Conservation (phyloP, 2,888 invertebrate species). For the Phrixothrix hirtus region DNA sequence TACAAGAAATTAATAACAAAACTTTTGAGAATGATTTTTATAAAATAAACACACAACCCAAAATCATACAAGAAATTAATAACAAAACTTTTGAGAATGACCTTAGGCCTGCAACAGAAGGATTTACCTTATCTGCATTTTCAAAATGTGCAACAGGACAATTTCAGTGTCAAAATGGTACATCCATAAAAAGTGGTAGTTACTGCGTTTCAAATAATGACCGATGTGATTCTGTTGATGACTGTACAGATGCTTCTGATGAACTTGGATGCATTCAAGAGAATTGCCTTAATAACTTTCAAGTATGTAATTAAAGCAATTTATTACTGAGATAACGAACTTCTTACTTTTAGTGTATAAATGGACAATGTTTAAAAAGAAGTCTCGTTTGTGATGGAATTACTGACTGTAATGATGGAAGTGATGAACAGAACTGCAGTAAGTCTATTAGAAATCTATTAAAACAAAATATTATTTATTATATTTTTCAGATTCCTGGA, state of each 20-base stretch:
- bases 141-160: constrained; percentile 62
- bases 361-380: constrained; percentile 63
- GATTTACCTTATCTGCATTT: constrained; percentile 49
- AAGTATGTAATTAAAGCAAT: constrained; percentile 44
- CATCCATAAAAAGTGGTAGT: constrained; percentile 61
- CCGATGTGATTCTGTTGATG: constrained; percentile 63
- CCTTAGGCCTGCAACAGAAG: constrained; percentile 51
- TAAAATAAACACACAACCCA: constrained; percentile 37
- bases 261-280: constrained; percentile 61
- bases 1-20: not conserved
- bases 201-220: constrained; percentile 59
- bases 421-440: constrained; percentile 64
- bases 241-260: constrained; percentile 67
- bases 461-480: too few species aligned
- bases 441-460: constrained; percentile 43
- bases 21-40: constrained; percentile 27
- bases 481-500: constrained; percentile 44
- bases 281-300: constrained; percentile 64
- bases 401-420: constrained; percentile 64
- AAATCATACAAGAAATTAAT: not conserved
- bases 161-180: constrained; percentile 64
- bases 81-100: constrained; percentile 29
- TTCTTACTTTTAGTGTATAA: constrained; percentile 56
- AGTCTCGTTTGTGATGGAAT: constrained; percentile 67
- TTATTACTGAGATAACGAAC: too few species aligned